Conservation (phyloP, 2,113 vertebrate genomes). For the Daboia siamensis region DNA sequence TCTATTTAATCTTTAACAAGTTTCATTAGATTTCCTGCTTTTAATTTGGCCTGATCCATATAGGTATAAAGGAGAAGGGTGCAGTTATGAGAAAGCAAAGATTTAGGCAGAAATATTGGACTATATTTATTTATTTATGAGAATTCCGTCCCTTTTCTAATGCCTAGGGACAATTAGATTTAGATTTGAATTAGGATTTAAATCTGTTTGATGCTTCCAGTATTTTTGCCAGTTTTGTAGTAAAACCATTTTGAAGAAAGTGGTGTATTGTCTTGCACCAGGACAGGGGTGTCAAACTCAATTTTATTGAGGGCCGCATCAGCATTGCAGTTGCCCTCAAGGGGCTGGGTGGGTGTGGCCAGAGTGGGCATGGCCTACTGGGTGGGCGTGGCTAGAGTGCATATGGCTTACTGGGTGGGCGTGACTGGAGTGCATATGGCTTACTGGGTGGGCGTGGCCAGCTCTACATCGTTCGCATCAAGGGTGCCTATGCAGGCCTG, state of each 20-base stretch:
- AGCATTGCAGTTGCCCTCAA: no score
- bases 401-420: no score
- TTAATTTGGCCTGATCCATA: conserved; percentile 50
- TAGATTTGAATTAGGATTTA: conserved; percentile 38
- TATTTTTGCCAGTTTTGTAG: not conserved
- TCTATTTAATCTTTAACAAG: conserved; percentile 68
- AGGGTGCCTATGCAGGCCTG: no score
- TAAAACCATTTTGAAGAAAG: not conserved
- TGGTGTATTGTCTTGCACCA: not conserved
- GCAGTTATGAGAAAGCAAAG: conserved; percentile 17
- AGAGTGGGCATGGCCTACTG: no score
- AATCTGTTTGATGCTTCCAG: not conserved
- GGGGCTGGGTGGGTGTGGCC: no score
- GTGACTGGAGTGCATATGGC: no score
- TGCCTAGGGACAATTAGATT: not conserved
- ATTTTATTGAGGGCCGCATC: no score
- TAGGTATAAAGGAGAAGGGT: conserved; percentile 36
- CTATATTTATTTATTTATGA: conserved; percentile 21
- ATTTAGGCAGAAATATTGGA: conserved; percentile 44
- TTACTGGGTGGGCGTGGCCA: no score
- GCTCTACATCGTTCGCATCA: no score
- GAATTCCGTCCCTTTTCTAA: conserved; percentile 2
- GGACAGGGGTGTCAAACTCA: no score
- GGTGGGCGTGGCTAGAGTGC: no score
- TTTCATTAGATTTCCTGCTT: conserved; percentile 45